Base-by-base conservation (phyloP, 2,113 vertebrate genomes). In the Actenoides lindsayi region DNA sequence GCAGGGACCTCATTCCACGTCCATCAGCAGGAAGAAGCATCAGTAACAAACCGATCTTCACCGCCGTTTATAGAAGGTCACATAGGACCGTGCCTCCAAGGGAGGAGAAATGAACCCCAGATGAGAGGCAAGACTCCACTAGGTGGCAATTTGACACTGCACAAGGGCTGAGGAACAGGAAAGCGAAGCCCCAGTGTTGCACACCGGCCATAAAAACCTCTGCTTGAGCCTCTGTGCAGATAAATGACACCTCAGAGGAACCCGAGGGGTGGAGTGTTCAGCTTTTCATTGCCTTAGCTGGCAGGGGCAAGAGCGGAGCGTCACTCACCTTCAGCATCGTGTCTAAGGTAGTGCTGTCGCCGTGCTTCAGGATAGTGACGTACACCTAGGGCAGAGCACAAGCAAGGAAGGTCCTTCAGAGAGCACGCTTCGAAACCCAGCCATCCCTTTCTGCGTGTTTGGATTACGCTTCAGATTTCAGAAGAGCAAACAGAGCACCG, bases 301-400 rank as follows among this genome's bases (percentile, higher is more conserved):
- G 44, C 11, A 53, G 57, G 0, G 21, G 7, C 27, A 16, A 28
- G 13, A 30, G 23, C 13, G 21, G 56, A 53, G 41, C 0, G 16
- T 4, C 37, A 87, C 98, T 95, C 93, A 99, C 99, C 99, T 99
- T 99, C 33, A 99, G 96, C 99, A 99, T 99, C 12, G 99, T 99
- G 76, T 99, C 99, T 98, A 99, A 95, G 4, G 99, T 99, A 85
- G 98, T 83, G 63, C 98, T 98, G 85, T 99, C 99, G 62, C 99
- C 99, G 10, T 99, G 99, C 96, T 99, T 99, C 97, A 99, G 85
- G 96, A 99, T 98, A 3, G 99, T 99, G 76, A 99, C 97, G 90
- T 99, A 99, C 41, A 99, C 99, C 99, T 99, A 93, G 6, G 57
- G 67, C 13, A 69, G 62, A 85, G 81, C 37, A 94, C 2, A 89